Conservation (phyloP, 2,113 vertebrate genomes). For the Pteronura brasiliensis region DNA sequence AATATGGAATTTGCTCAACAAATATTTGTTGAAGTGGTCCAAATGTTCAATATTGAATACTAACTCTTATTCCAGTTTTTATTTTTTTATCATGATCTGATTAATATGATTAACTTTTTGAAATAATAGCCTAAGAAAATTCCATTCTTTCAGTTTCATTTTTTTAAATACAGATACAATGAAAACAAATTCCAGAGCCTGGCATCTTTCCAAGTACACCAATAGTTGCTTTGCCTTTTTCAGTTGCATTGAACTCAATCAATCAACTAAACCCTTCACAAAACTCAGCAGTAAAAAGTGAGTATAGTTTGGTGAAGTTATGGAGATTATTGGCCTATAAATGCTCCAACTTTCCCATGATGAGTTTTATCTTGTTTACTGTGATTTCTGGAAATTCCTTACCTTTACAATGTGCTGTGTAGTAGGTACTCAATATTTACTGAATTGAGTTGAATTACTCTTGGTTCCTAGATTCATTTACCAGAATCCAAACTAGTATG, state of each 20-base stretch:
- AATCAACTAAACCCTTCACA: background rate
- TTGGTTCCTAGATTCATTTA: background rate
- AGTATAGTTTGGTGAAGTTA: background rate
- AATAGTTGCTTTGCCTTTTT: background rate
- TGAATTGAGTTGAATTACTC: slow-evolving; percentile 21
- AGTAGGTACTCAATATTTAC: slow-evolving; percentile 10
- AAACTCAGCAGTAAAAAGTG: background rate
- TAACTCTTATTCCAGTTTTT: background rate
- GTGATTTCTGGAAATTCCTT: slow-evolving; percentile 15
- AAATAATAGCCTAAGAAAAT: slow-evolving; percentile 6
- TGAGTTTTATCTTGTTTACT: background rate
- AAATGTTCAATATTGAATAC: background rate
- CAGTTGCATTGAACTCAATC: background rate
- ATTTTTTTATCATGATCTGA: background rate
- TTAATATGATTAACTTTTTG: slow-evolving; percentile 14
- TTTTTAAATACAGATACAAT: background rate
- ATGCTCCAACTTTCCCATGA: background rate
- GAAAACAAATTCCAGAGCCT: background rate
- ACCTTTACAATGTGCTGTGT: background rate
- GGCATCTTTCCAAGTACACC: background rate
- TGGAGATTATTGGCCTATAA: background rate
- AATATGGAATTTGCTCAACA: background rate
- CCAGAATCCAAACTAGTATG: background rate
- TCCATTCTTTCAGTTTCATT: background rate
- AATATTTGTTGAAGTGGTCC: slow-evolving; percentile 1